Conservation (phyloP, 2,113 vertebrate genomes). For the Pachycephala philippinensis region DNA sequence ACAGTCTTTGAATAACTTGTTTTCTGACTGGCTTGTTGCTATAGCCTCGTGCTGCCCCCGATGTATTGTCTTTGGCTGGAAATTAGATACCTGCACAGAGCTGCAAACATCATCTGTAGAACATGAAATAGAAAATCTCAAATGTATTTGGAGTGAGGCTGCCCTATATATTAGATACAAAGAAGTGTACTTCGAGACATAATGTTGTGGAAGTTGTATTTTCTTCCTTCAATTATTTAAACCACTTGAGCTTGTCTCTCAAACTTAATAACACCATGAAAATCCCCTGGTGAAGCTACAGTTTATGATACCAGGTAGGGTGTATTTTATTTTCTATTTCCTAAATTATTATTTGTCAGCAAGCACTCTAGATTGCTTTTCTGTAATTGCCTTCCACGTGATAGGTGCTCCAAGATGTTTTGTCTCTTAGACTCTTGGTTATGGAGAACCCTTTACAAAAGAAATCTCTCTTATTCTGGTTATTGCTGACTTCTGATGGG, state of each 20-base stretch:
- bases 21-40: slow-evolving; percentile 3
- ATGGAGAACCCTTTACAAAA: not conserved
- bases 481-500: not conserved
- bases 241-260: slow-evolving; percentile 51
- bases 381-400: not conserved
- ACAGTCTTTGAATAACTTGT: not conserved
- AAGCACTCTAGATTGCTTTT: slow-evolving; percentile 22
- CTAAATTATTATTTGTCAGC: slow-evolving; percentile 45
- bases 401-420: not conserved
- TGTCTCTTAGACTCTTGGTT: not conserved
- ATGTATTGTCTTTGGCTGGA: not conserved
- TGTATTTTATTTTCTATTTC: slow-evolving; percentile 39
- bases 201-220: not conserved
- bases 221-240: slow-evolving; percentile 49
- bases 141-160: not conserved
- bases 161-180: not conserved
- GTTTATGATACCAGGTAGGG: not conserved
- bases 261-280: slow-evolving; percentile 15
- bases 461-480: not conserved
- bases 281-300: not conserved
- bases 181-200: not conserved
- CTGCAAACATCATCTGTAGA: not conserved
- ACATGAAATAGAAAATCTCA: slow-evolving; percentile 18
- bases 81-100: slow-evolving; percentile 17
- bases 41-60: not conserved